phyloP scores from a whole-genome alignment of 2,888 invertebrate genomes.

The Tipula lateralis region DNA sequence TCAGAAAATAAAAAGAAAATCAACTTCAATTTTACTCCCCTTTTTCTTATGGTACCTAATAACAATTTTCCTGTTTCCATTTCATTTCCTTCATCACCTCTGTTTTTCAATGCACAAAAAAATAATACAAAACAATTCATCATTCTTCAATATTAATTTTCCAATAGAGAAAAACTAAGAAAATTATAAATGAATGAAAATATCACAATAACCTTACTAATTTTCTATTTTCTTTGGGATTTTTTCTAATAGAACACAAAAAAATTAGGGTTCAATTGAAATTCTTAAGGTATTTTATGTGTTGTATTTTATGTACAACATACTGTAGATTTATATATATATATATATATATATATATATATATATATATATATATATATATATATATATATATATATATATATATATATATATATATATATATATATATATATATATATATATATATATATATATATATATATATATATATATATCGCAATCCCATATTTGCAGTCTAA shows the following conservation, averaged over 20 bases:
- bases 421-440: constrained; percentile 5
- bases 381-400: not conserved
- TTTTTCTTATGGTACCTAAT: not conserved
- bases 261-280: constrained; percentile 7
- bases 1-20: not conserved
- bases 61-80: constrained; percentile 6
- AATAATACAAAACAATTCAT: not conserved
- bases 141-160: constrained; percentile 11
- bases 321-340: too few relatives aligned
- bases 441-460: not conserved
- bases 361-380: constrained; percentile 5
- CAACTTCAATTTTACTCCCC: not conserved
- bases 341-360: constrained; percentile 5
- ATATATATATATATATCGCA: not conserved
- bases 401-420: constrained; percentile 5
- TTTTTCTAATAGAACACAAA: not conserved
- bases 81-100: not conserved
- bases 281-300: not conserved
- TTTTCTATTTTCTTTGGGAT: not conserved
- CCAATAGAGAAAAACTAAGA: not conserved
- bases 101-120: not conserved
- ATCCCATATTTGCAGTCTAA: too few relatives aligned
- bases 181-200: constrained; percentile 11
- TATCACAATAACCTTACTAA: constrained; percentile 11
- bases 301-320: too few relatives aligned